Base-by-base conservation (phyloP, 2,888 invertebrate species). In the Allolobophora icterica region DNA sequence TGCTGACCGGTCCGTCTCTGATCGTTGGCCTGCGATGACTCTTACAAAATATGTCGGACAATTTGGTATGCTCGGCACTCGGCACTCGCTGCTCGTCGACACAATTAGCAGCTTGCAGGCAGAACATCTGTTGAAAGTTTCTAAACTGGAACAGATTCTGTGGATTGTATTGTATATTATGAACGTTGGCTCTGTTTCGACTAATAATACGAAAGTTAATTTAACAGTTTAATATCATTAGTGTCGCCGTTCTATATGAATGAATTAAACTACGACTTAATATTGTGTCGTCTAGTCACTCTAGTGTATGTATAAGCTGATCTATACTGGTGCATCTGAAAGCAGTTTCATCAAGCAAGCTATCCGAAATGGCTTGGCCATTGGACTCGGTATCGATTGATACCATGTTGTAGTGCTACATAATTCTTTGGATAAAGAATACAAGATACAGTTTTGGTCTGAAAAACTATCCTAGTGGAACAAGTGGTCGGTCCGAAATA, bases 301-400 rank as follows among this genome's bases (percentile, higher is more conserved):
- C n/a, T n/a, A n/a, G n/a, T 71, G 71, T 71, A n/a, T 71, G n/a
- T n/a, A n/a, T n/a, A n/a, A n/a, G n/a, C n/a, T n/a, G n/a, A n/a
- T n/a, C n/a, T 0, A n/a, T 30, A n/a, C 17, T 13, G 30, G n/a
- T 71, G 30, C 24, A 30, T 30, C 1, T 58, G 58, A 58, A 58
- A 24, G 30, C n/a, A 71, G n/a, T 71, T 30, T 71, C 71, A 71
- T n/a, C n/a, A n/a, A n/a, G 1, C n/a, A 30, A 71, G 6, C 71
- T n/a, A 8, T 3, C 8, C 0, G 11, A 8, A 0, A 24, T n/a
- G 71, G 13, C 1, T n/a, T 8, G n/a, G 11, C n/a, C 52, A 3
- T 30, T 15, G 8, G 30, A 71, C 17, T 17, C 8, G 0, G 8
- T 8, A 11, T 17, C n/a, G 8, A 71, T 52, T 52, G 21, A 52